phyloP scores from a whole-genome alignment of 2,797 vertebrate genomes.

The Catamblyrhynchus diadema region DNA sequence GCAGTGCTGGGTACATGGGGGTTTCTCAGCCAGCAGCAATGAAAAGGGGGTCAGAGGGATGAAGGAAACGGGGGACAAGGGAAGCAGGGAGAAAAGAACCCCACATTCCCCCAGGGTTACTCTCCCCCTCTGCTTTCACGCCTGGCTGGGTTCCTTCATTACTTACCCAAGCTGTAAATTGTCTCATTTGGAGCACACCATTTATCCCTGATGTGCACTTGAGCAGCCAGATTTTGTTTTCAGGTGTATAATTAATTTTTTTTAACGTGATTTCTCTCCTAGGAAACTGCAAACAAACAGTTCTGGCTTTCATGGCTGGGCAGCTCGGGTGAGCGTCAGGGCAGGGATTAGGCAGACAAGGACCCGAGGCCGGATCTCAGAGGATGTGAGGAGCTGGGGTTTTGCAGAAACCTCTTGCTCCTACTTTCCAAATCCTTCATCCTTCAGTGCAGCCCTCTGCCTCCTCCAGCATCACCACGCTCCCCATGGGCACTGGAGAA shows the following conservation, averaged over 20 bases:
- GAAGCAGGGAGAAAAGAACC: background rate
- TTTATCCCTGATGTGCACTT: constrained; percentile 71
- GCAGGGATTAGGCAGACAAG: background rate
- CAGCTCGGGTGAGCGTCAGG: background rate
- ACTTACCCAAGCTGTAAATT: constrained; percentile 65
- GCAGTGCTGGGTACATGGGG: background rate
- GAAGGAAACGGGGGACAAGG: fast-evolving
- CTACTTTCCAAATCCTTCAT: background rate
- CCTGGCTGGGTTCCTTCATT: constrained; percentile 23
- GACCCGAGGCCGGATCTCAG: background rate
- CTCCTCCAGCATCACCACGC: background rate
- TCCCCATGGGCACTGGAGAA: background rate
- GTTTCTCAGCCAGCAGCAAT: background rate
- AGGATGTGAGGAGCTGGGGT: background rate
- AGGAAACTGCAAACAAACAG: constrained; percentile 67
- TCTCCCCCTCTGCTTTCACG: background rate
- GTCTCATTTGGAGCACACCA: constrained; percentile 61
- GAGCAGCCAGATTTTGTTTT: constrained; percentile 71
- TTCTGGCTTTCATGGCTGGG: constrained; percentile 11
- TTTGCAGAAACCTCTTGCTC: background rate
- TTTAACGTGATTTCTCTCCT: constrained; percentile 67
- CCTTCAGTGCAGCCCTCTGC: background rate
- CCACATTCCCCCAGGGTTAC: background rate
- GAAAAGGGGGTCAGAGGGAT: background rate
- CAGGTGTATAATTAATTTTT: constrained; percentile 75